These are phyloP conservation scores for Drosophila kuntzei DNA, from an alignment of 2,888 invertebrate genomes.

Conservation along the genomic window DNA sequence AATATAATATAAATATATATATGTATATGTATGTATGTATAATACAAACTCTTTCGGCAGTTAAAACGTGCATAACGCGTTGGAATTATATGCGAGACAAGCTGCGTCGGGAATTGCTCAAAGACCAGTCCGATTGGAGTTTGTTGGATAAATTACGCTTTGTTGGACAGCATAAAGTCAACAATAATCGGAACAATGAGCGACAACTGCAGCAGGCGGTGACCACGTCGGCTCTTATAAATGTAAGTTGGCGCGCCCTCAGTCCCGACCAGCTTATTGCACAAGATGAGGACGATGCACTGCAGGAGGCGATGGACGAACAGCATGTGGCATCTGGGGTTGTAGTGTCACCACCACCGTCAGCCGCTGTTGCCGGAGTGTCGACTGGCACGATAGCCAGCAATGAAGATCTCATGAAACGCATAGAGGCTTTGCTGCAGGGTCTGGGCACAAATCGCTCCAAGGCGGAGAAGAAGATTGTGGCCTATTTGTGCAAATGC, in stretches of 20 bases:
- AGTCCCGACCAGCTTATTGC: constrained; percentile 63
- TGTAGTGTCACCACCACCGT: background rate
- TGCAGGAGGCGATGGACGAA: constrained; percentile 83
- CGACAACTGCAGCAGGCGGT: constrained; percentile 29
- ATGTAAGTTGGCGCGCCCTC: constrained; percentile 36
- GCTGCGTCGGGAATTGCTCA: constrained; percentile 67
- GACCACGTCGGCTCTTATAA: constrained; percentile 8
- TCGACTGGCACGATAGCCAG: background rate
- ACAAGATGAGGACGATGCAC: constrained; percentile 74
- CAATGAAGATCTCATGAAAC: constrained; percentile 58
- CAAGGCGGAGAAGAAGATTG: constrained; percentile 81
- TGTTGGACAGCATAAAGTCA: constrained; percentile 31
- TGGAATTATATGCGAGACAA: constrained; percentile 77
- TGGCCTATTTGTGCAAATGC: constrained; percentile 82
- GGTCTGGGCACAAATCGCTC: constrained; percentile 78
- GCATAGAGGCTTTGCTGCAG: constrained; percentile 77
- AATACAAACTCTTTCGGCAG: constrained; percentile 52
- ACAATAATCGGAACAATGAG: constrained; percentile 46
- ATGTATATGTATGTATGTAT: too few relatives aligned
- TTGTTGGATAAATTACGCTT: constrained; percentile 71
- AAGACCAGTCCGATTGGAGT: constrained; percentile 66
- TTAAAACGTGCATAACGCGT: constrained; percentile 66
- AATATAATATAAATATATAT: too few relatives aligned
- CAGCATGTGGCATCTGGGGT: constrained; percentile 35
- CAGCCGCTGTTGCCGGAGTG: background rate